These are phyloP conservation scores for Plestiodon gilberti DNA, from an alignment of 2,113 vertebrate genomes.

Conservation along the genomic window DNA sequence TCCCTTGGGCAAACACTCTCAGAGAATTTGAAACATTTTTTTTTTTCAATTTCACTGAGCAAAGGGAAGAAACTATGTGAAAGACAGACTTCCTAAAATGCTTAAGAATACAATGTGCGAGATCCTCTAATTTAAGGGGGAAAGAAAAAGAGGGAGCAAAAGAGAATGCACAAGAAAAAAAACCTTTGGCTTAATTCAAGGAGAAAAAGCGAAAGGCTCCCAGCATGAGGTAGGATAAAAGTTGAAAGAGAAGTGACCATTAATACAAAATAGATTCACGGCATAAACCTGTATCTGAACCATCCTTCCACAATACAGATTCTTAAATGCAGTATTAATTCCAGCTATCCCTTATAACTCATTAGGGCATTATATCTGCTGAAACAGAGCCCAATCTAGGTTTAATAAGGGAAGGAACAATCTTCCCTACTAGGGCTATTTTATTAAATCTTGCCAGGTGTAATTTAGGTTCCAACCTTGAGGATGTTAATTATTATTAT, in stretches of 20 bases:
- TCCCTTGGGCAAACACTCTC: conserved; percentile 9
- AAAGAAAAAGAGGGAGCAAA: conserved; percentile 14
- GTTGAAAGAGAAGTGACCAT: background rate
- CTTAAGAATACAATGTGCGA: background rate
- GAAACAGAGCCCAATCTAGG: conserved; percentile 10
- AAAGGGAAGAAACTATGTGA: conserved; percentile 32
- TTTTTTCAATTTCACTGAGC: background rate
- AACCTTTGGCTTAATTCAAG: background rate
- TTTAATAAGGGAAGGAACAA: background rate
- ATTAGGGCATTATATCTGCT: background rate
- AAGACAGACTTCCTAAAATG: conserved; percentile 30
- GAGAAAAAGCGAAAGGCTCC: background rate
- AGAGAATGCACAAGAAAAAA: background rate
- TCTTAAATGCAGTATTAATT: background rate
- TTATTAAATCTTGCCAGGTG: background rate
- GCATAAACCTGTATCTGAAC: conserved; percentile 8
- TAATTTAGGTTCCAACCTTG: background rate
- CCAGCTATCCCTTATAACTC: background rate
- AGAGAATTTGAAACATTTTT: background rate
- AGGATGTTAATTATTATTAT: no score
- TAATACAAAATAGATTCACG: background rate
- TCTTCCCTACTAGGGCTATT: background rate
- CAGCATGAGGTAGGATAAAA: background rate
- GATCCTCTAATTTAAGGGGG: background rate
- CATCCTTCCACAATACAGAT: background rate